Evolutionary conservation across 2,113 vertebrate species (phyloP).

Genomic region (Octodon degus): DNA sequence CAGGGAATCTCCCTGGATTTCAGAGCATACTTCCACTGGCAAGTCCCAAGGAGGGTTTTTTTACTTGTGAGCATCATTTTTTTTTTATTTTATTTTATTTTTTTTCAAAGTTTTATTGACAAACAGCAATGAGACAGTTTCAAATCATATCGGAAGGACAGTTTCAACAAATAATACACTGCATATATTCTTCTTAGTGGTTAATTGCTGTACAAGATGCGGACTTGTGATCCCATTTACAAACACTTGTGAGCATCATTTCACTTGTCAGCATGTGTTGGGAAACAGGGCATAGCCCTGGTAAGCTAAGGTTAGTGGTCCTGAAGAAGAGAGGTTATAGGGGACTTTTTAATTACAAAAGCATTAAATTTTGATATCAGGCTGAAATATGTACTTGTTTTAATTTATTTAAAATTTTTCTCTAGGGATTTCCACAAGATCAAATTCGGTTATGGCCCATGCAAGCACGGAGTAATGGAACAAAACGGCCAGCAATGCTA

Average conservation of each 20-base stretch:
- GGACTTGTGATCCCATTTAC: too few relatives aligned
- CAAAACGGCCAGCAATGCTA: conserved; percentile 98
- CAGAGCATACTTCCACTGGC: neutral
- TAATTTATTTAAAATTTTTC: neutral
- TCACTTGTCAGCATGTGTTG: neutral
- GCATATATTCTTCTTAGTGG: too few relatives aligned
- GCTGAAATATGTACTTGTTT: neutral
- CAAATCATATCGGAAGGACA: too few relatives aligned
- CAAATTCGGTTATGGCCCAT: conserved; percentile 99
- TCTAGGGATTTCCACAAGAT: conserved; percentile 98
- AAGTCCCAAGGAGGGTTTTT: neutral
- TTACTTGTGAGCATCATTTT: neutral
- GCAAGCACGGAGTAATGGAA: conserved; percentile 99
- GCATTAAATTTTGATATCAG: neutral
- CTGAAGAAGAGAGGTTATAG: neutral
- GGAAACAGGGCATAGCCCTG: too few relatives aligned
- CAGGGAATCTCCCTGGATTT: neutral
- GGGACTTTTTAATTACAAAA: neutral
- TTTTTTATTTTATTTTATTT: too few relatives aligned
- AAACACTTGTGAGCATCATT: neutral
- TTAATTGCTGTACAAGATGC: too few relatives aligned
- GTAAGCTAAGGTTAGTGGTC: neutral
- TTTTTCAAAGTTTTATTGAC: too few relatives aligned
- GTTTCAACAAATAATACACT: too few relatives aligned
- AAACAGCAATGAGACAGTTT: too few relatives aligned